phyloP scores from a whole-genome alignment of 35 echinoderm and acorn worm genomes.

The Lytechinus pictus region DNA sequence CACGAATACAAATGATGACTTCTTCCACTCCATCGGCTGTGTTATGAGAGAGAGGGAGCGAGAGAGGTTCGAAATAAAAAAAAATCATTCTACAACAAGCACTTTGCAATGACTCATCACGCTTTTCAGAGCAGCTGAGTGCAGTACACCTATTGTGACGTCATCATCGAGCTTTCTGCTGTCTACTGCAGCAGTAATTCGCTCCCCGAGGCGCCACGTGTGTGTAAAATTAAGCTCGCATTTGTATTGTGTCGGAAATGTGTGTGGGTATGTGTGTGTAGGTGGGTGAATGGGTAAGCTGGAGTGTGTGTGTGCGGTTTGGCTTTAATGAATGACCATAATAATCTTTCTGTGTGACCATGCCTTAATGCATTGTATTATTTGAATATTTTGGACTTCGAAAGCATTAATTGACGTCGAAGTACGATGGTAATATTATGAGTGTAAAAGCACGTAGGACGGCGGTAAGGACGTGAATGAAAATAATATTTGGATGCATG shows the following conservation, averaged over 20 bases:
- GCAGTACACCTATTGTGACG: not conserved
- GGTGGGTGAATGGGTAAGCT: not conserved
- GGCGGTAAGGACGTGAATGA: not conserved
- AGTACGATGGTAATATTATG: not conserved
- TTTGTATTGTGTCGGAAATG: no score
- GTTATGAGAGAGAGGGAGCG: not conserved
- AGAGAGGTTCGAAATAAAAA: not conserved
- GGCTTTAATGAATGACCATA: not conserved
- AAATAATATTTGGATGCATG: not conserved
- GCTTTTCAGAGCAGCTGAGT: not conserved
- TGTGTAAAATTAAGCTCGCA: not conserved
- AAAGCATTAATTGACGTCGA: not conserved
- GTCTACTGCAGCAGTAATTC: not conserved
- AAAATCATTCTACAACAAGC: not conserved
- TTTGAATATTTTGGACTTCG: not conserved
- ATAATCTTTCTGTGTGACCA: not conserved
- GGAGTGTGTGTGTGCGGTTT: not conserved
- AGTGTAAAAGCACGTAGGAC: not conserved
- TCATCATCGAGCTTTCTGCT: conserved; percentile 12
- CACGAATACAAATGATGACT: not conserved
- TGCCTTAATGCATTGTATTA: not conserved
- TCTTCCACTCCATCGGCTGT: not conserved
- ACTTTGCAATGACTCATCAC: not conserved
- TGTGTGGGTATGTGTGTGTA: not conserved
- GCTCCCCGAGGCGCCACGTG: not conserved